Conservation (phyloP, 2,113 vertebrate genomes). For the Sakesphorus luctuosus region DNA sequence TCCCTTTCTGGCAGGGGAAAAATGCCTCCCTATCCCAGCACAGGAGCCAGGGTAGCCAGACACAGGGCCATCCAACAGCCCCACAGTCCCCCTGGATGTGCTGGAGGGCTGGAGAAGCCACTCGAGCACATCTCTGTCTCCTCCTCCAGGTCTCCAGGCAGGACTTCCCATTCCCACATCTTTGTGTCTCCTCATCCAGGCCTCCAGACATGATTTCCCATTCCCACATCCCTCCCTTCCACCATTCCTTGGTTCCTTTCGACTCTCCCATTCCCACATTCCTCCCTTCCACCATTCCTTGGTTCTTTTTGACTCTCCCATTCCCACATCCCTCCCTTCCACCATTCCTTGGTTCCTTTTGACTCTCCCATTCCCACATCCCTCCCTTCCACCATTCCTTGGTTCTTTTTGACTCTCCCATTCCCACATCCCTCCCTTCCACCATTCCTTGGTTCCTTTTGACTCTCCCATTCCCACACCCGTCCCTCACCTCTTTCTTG, state of each 20-base stretch:
- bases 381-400: background rate
- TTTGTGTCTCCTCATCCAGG: background rate
- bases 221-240: no score
- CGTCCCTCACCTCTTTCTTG: slow-evolving; percentile 69
- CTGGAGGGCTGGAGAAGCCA: fast-evolving
- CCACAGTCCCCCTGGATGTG: fast-evolving
- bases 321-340: no score
- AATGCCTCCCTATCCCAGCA: background rate
- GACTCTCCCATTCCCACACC: background rate
- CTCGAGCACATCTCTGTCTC: background rate
- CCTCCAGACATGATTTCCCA: background rate
- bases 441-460: background rate
- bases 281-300: no score
- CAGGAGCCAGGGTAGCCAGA: background rate
- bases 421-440: background rate
- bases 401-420: background rate
- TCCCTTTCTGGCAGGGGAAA: background rate
- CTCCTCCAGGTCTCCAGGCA: no score
- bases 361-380: no score
- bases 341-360: no score
- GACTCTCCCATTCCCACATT: no score
- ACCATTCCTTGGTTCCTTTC: no score
- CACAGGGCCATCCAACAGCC: background rate
- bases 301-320: no score
- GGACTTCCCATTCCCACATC: no score